A percentile compares a stretch with the other conserved stretches of the same genome.
phyloP scores from a whole-genome alignment of 2,797 vertebrate genomes.

The Graptemys geographica region DNA sequence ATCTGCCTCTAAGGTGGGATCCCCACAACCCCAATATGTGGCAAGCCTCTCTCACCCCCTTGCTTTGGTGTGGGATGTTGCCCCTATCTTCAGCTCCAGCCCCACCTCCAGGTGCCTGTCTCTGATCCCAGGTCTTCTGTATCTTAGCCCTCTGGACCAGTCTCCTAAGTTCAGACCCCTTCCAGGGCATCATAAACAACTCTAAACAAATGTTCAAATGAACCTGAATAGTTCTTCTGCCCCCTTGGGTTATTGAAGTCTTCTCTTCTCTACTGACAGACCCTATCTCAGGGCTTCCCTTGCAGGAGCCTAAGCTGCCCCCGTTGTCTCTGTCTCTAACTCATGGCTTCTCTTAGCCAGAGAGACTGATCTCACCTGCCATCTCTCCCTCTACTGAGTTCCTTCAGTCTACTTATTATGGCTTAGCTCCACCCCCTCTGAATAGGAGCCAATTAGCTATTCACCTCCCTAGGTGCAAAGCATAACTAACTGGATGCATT shows the following conservation, averaged over 20 bases:
- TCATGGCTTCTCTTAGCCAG: neutral
- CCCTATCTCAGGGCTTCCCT: neutral
- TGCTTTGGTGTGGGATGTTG: neutral
- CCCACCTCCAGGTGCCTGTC: neutral
- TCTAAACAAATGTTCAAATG: neutral
- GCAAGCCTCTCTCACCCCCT: neutral
- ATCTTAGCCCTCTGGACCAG: neutral
- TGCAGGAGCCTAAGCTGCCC: neutral
- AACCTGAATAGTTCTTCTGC: neutral
- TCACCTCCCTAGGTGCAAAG: neutral
- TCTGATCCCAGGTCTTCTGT: neutral
- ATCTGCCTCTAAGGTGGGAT: neutral
- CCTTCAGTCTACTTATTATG: neutral
- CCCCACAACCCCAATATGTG: neutral
- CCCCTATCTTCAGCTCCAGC: neutral
- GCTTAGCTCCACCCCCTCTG: neutral
- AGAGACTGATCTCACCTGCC: neutral
- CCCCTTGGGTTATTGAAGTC: neutral
- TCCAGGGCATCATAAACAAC: neutral
- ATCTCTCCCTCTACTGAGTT: neutral
- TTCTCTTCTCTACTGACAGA: neutral
- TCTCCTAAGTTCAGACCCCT: neutral
- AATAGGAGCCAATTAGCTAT: neutral
- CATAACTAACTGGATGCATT: neutral
- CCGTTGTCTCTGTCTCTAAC: neutral